Evolutionary conservation across 2,888 invertebrate genomes (phyloP).

Genomic region (Drosophila gaucha): DNA sequence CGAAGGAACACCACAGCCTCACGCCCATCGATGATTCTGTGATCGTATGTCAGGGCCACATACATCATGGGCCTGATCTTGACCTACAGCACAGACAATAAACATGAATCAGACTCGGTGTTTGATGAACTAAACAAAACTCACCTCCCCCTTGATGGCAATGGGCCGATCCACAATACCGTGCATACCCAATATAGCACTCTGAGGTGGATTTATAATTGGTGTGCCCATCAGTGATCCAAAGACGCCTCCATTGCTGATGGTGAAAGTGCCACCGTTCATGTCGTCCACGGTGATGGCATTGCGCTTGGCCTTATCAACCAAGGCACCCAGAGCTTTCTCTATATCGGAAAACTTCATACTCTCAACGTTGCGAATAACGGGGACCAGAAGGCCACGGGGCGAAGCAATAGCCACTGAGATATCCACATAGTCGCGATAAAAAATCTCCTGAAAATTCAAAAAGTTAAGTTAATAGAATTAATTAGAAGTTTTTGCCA

Average conservation of each 20-base stretch:
- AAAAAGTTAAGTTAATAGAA: too few relatives aligned
- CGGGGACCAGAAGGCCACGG: conserved; percentile 98
- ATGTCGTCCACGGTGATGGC: conserved; percentile 98
- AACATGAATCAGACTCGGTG: background rate
- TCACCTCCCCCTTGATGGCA: conserved; percentile 94
- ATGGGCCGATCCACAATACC: conserved; percentile 97
- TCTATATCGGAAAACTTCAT: conserved; percentile 99
- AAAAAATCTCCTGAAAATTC: conserved; percentile 85
- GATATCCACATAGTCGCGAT: conserved; percentile 98
- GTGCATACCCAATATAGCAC: conserved; percentile 99
- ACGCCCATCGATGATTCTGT: conserved; percentile 98
- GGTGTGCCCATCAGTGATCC: conserved; percentile 99
- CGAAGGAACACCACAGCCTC: conserved; percentile 98
- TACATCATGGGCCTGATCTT: conserved; percentile 99
- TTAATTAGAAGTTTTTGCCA: too few relatives aligned
- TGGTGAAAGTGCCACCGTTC: conserved; percentile 99
- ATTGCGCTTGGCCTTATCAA: conserved; percentile 95
- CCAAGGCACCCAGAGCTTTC: conserved; percentile 92
- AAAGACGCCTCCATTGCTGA: conserved; percentile 99
- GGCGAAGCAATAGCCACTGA: conserved; percentile 99
- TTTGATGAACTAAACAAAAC: background rate
- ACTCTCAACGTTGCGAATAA: conserved; percentile 95
- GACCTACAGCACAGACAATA: conserved; percentile 87
- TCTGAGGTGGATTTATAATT: conserved; percentile 99
- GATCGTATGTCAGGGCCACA: conserved; percentile 99